phyloP scores from a whole-genome alignment of 2,113 vertebrate genomes.

The Laterallus jamaicensis region DNA sequence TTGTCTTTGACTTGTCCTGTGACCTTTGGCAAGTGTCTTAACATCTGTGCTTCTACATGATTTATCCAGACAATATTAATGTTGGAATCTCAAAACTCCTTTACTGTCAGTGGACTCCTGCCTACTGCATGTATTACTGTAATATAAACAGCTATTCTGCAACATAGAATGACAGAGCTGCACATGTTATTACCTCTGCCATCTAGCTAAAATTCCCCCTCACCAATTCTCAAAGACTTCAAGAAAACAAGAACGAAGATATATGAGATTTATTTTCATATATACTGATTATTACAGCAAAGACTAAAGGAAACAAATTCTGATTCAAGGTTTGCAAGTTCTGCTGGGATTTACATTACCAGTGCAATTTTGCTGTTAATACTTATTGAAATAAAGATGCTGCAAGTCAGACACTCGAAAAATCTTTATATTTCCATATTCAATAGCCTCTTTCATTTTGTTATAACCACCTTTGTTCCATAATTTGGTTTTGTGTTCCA shows the following conservation, averaged over 20 bases:
- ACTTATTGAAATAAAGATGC: background rate
- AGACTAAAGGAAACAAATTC: constrained; percentile 28
- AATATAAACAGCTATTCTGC: background rate
- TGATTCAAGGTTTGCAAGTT: constrained; percentile 1
- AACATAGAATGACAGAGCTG: background rate
- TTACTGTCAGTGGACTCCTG: background rate
- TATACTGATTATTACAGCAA: background rate
- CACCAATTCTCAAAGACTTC: background rate
- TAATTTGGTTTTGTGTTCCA: background rate
- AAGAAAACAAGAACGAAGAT: background rate
- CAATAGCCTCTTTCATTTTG: background rate
- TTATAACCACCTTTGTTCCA: background rate
- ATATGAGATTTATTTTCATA: background rate
- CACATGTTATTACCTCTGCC: background rate
- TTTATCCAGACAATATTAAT: background rate
- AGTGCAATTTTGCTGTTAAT: background rate
- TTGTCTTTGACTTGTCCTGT: background rate
- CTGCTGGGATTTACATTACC: constrained; percentile 3
- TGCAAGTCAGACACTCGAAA: background rate
- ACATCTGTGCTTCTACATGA: background rate
- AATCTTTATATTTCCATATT: constrained; percentile 4
- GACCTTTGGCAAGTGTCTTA: background rate
- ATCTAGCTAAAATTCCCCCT: background rate
- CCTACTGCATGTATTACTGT: rapidly evolving
- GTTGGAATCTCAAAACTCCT: background rate